Evolutionary conservation across 2,797 vertebrate genomes (phyloP).

Genomic region (Myiothlypis coronata): DNA sequence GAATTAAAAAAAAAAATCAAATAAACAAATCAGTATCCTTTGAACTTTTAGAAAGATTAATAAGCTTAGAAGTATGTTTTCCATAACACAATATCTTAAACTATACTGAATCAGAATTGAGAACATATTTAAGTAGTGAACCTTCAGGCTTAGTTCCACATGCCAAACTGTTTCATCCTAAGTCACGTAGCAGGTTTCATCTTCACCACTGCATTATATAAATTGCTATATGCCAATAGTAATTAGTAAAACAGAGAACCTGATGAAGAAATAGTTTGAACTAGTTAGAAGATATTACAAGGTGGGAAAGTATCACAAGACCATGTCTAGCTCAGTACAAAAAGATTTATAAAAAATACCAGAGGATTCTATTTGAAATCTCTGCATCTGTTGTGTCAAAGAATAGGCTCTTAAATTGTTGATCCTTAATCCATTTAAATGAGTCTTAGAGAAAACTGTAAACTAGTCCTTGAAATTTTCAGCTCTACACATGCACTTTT

Average conservation of each 20-base stretch:
- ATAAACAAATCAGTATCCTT: neutral
- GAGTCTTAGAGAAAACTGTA: neutral
- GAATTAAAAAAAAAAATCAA: neutral
- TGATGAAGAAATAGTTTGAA: neutral
- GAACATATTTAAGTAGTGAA: neutral
- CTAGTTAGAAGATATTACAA: neutral
- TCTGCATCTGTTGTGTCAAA: neutral
- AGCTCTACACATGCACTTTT: neutral
- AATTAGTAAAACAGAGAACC: neutral
- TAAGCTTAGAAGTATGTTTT: neutral
- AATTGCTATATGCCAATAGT: neutral
- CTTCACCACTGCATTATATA: neutral
- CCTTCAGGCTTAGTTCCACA: neutral
- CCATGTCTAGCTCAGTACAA: neutral
- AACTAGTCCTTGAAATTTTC: neutral
- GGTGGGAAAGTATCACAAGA: neutral
- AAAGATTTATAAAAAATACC: neutral
- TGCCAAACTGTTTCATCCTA: neutral
- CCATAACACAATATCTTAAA: neutral
- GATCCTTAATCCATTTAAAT: neutral
- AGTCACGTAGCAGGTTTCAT: neutral
- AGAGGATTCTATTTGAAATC: neutral
- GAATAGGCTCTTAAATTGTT: neutral
- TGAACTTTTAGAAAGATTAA: neutral
- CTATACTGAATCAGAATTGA: neutral